A percentile compares a stretch with the other conserved stretches of the same genome.
phyloP scores from a whole-genome alignment of 2,113 vertebrate species.

The Neomonachus schauinslandi region DNA sequence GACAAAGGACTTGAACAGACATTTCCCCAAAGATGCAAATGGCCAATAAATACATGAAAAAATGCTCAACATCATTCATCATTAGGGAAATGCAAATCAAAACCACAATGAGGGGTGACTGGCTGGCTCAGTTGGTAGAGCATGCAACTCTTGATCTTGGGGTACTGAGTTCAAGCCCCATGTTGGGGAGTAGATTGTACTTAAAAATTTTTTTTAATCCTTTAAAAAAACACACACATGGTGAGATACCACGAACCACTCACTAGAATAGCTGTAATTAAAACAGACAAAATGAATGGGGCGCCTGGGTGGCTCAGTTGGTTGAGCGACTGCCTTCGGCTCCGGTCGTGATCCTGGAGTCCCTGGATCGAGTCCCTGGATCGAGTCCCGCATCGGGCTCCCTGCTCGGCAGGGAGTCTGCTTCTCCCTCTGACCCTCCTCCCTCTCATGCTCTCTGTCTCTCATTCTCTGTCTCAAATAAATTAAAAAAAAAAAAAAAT shows the following conservation, averaged over 20 bases:
- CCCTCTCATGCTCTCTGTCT: no score
- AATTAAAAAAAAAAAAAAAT: no score
- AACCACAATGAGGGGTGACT: neutral
- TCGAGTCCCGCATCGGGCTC: no score
- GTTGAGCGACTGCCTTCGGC: no score
- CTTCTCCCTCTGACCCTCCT: no score
- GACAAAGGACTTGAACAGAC: neutral
- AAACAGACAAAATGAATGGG: slow-evolving; percentile 24
- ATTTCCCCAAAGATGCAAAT: slow-evolving; percentile 3
- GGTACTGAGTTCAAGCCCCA: neutral
- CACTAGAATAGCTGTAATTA: slow-evolving; percentile 18
- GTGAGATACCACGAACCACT: neutral
- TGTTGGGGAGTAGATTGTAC: neutral
- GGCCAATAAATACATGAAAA: neutral
- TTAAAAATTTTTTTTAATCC: neutral
- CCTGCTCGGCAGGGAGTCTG: no score
- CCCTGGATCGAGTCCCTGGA: no score
- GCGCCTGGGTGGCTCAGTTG: no score
- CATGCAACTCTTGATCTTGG: neutral
- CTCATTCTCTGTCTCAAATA: no score
- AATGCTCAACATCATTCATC: slow-evolving; percentile 11
- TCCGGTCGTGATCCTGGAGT: no score
- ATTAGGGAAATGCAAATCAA: slow-evolving; percentile 14
- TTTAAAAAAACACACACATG: neutral
- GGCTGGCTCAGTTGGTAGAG: neutral